Conservation (phyloP, 2,113 vertebrate species). For the Chroicocephalus ridibundus region DNA sequence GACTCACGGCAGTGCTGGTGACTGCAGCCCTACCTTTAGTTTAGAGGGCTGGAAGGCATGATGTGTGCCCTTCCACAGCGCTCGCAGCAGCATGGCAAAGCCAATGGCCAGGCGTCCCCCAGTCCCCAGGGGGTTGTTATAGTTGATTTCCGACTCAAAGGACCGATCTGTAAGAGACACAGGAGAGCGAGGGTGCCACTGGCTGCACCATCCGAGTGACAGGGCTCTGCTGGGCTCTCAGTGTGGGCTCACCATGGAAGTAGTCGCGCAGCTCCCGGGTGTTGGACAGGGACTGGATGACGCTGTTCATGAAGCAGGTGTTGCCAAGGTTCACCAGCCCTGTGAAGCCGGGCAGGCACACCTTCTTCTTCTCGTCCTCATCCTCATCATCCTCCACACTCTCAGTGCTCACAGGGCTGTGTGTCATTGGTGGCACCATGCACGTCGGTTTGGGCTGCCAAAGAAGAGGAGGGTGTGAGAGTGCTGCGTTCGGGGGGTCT, state of each 20-base stretch:
- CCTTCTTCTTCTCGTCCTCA: slow-evolving; percentile 95
- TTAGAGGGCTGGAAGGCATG: slow-evolving; percentile 98
- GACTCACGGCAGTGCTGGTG: not conserved
- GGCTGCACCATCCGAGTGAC: not conserved
- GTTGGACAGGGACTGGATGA: slow-evolving; percentile 97
- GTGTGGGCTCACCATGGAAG: slow-evolving; percentile 86
- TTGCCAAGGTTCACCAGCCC: slow-evolving; percentile 97
- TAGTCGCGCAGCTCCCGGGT: slow-evolving; percentile 96
- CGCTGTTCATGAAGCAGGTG: slow-evolving; percentile 99
- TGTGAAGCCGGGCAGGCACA: slow-evolving; percentile 93
- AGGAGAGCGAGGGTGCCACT: not conserved
- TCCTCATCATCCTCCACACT: slow-evolving; percentile 81
- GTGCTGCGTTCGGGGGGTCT: not conserved
- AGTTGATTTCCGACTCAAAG: slow-evolving; percentile 96
- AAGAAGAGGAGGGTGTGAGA: not conserved
- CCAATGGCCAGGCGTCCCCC: slow-evolving; percentile 93
- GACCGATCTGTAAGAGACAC: slow-evolving; percentile 80
- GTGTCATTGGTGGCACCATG: slow-evolving; percentile 98
- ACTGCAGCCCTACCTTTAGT: slow-evolving; percentile 82
- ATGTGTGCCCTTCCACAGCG: slow-evolving; percentile 96
- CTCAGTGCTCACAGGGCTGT: slow-evolving; percentile 83
- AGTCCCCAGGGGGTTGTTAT: slow-evolving; percentile 92
- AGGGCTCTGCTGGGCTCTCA: not conserved
- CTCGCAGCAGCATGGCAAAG: slow-evolving; percentile 91
- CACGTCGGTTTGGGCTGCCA: slow-evolving; percentile 92